These are phyloP conservation scores for Heliconius congener DNA, from an alignment of 1,140 invertebrate genomes.

Conservation along the genomic window DNA sequence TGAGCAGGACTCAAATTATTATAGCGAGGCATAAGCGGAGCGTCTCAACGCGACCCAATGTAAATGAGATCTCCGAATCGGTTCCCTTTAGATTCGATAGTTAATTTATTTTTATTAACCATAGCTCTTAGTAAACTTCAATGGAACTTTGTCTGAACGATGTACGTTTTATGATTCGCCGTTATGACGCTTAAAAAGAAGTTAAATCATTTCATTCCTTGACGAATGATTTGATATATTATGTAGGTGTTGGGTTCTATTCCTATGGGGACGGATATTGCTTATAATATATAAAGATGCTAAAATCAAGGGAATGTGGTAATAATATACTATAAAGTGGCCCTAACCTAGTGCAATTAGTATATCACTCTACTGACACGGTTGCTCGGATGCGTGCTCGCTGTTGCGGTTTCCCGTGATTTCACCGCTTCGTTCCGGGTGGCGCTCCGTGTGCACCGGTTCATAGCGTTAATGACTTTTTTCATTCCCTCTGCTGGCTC, in stretches of 20 bases:
- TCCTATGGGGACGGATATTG: conserved; percentile 19
- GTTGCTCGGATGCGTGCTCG: conserved; percentile 64
- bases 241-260: conserved; percentile 24
- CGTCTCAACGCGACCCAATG: conserved; percentile 65
- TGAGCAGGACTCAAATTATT: conserved; percentile 78
- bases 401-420: conserved; percentile 76
- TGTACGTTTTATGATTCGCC: conserved; percentile 56
- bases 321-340: conserved; percentile 41
- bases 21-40: conserved; percentile 73
- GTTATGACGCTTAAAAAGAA: conserved; percentile 36
- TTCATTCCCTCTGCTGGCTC: conserved; percentile 44
- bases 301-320: conserved; percentile 33
- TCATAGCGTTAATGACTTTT: conserved; percentile 66
- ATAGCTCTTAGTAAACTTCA: conserved; percentile 68
- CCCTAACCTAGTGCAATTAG: conserved; percentile 69
- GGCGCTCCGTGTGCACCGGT: conserved; percentile 70
- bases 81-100: conserved; percentile 80
- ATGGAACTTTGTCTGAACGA: conserved; percentile 73
- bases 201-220: conserved; percentile 24
- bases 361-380: conserved; percentile 80
- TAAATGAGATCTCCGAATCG: conserved; percentile 78
- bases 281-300: conserved; percentile 6
- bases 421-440: conserved; percentile 77
- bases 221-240: conserved; percentile 10
- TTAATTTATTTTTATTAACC: conserved; percentile 79